Evolutionary conservation across 1,140 invertebrate species (phyloP).

Genomic region (Aphelinus certus): DNA sequence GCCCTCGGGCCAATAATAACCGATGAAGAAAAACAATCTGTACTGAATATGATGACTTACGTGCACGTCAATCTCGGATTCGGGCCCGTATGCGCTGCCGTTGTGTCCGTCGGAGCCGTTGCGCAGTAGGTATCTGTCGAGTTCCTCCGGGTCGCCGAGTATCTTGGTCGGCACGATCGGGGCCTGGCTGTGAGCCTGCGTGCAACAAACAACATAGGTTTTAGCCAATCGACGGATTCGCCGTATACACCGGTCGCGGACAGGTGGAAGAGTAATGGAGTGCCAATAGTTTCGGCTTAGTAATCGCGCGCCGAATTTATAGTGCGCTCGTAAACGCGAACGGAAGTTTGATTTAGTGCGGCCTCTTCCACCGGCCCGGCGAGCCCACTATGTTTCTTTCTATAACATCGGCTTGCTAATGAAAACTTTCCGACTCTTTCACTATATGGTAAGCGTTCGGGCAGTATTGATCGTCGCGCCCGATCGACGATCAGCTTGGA

Average conservation of each 20-base stretch:
- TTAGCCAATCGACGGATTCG: too few relatives aligned
- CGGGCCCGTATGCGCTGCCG: slow-evolving; percentile 62
- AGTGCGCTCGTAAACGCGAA: too few relatives aligned
- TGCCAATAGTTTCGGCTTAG: not conserved
- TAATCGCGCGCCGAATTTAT: not conserved
- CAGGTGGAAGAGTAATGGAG: slow-evolving; percentile 13
- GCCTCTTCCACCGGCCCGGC: not conserved
- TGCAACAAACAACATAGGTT: too few relatives aligned
- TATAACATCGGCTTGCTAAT: too few relatives aligned
- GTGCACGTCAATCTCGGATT: slow-evolving; percentile 64
- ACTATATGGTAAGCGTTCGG: too few relatives aligned
- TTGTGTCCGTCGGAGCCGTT: slow-evolving; percentile 60
- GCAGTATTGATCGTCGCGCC: too few relatives aligned
- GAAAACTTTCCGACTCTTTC: too few relatives aligned
- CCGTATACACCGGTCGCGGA: not conserved
- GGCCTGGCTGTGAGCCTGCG: slow-evolving; percentile 75
- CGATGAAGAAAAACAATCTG: not conserved
- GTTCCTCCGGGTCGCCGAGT: slow-evolving; percentile 84
- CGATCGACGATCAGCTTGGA: too few relatives aligned
- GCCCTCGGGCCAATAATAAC: not conserved
- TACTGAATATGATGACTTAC: slow-evolving; percentile 51
- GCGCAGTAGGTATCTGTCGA: slow-evolving; percentile 86
- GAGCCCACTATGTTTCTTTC: not conserved
- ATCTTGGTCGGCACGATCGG: slow-evolving; percentile 86
- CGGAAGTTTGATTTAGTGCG: not conserved